A percentile compares a stretch with the other conserved stretches of the same genome.
Evolutionary conservation across 2,113 vertebrate species (phyloP).

Genomic region (Argyrosomus japonicus): DNA sequence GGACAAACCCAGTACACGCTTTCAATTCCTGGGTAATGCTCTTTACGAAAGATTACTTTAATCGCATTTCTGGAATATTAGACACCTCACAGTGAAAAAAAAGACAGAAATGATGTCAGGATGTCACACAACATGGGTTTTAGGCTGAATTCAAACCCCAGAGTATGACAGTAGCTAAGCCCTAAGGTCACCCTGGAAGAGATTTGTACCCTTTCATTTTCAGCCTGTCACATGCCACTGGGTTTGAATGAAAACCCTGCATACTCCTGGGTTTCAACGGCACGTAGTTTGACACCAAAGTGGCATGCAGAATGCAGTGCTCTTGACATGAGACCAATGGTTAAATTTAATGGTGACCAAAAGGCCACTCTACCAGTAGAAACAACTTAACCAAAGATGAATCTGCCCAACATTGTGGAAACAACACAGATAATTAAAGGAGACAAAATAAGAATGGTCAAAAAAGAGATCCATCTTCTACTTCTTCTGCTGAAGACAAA

Average conservation of each 20-base stretch:
- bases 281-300: conserved; percentile 28
- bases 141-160: conserved; percentile 16
- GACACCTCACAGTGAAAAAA: conserved; percentile 13
- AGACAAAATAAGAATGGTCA: no score
- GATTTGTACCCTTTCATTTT: conserved; percentile 67
- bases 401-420: background rate
- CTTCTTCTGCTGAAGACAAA: background rate
- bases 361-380: background rate
- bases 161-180: conserved; percentile 30
- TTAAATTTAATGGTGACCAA: background rate
- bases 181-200: conserved; percentile 63
- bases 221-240: conserved; percentile 65
- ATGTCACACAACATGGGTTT: conserved; percentile 44
- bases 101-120: conserved; percentile 21
- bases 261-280: conserved; percentile 43
- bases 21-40: conserved; percentile 1
- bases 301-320: conserved; percentile 26
- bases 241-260: conserved; percentile 58
- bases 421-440: background rate
- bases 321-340: conserved; percentile 7
- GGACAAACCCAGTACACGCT: background rate
- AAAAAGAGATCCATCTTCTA: background rate
- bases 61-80: conserved; percentile 25
- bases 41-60: conserved; percentile 19
- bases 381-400: background rate